Percentiles rank a stretch among this genome's conserved stretches.
Conservation (phyloP, 2,113 vertebrate species). For the Ceyx margarethae region DNA sequence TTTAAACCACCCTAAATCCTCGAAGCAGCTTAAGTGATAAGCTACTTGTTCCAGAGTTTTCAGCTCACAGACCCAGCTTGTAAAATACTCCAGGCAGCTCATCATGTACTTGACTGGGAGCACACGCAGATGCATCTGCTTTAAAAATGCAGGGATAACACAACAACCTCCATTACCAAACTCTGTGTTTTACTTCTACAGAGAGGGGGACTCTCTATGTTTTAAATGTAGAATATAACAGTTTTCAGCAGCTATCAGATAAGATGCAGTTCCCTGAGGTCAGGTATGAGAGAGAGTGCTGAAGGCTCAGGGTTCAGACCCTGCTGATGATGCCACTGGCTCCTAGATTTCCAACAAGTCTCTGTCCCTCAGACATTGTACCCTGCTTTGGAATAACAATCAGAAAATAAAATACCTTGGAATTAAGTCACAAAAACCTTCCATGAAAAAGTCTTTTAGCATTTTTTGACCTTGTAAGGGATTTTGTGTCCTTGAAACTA, state of each 20-base stretch:
- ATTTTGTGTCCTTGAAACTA: neutral
- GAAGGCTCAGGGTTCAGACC: neutral
- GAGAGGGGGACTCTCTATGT: neutral
- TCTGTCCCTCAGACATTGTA: neutral
- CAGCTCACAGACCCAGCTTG: neutral
- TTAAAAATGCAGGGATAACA: neutral
- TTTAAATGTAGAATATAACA: neutral
- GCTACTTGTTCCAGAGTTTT: constrained; percentile 57
- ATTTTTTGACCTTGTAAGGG: neutral
- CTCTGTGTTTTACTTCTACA: neutral
- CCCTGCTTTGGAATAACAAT: neutral
- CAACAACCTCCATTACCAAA: neutral
- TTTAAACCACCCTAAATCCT: constrained; percentile 59
- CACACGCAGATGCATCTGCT: neutral
- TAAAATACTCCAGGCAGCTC: neutral
- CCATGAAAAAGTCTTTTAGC: neutral
- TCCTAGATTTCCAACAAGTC: neutral
- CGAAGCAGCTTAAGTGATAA: constrained; percentile 60
- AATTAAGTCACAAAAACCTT: neutral
- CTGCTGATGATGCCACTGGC: neutral
- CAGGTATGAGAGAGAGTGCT: neutral
- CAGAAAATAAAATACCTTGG: neutral
- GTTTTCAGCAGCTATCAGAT: neutral
- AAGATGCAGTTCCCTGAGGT: neutral
- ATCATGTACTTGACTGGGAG: neutral